Conservation (phyloP, 2,797 vertebrate genomes). For the Bradypodion ventrale region DNA sequence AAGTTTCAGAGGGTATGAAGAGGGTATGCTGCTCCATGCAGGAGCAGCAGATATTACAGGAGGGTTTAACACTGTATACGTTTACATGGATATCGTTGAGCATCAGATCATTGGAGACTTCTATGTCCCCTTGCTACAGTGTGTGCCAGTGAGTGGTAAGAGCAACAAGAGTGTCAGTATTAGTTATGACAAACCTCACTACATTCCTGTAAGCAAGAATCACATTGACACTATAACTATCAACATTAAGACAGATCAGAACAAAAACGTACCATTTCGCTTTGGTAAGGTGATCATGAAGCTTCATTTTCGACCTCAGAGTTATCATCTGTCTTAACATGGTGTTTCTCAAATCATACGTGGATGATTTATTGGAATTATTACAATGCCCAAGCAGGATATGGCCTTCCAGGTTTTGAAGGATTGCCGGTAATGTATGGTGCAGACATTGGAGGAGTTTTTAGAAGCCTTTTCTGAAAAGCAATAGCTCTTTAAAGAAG, state of each 20-base stretch:
- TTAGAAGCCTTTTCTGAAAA: no score
- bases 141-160: no score
- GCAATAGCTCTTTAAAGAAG: no score
- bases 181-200: background rate
- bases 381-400: background rate
- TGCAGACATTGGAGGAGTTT: background rate
- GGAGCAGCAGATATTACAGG: background rate
- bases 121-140: background rate
- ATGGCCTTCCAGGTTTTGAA: background rate
- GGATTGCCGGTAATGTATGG: no score
- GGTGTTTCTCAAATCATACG: background rate
- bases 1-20: no score
- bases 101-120: background rate
- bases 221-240: no score
- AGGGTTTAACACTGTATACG: background rate
- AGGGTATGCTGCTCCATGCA: no score
- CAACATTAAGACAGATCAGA: background rate
- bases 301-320: background rate
- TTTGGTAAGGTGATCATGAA: background rate
- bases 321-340: no score
- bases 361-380: background rate
- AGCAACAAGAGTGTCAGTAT: background rate
- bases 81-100: background rate
- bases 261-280: background rate
- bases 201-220: background rate